A percentile compares a stretch with the other conserved stretches of the same genome.
phyloP scores from a whole-genome alignment of 2,113 vertebrate species.

The Alethe castanea region DNA sequence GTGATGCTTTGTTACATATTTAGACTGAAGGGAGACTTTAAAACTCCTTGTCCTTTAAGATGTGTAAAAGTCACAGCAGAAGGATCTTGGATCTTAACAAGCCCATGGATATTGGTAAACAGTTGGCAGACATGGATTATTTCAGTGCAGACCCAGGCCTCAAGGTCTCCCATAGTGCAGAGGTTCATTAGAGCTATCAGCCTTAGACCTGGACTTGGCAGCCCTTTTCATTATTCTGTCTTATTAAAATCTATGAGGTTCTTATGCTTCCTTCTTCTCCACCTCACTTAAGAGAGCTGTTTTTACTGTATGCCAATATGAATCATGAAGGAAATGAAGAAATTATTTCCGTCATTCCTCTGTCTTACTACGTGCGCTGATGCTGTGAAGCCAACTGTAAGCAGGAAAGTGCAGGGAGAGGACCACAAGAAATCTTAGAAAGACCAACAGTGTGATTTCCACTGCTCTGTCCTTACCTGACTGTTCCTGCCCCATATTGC shows the following conservation, averaged over 20 bases:
- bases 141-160: not conserved
- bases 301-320: not conserved
- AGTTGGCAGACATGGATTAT: not conserved
- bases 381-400: not conserved
- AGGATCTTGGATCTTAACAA: not conserved
- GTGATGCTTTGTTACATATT: not conserved
- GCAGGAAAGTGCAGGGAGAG: not conserved
- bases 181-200: not conserved
- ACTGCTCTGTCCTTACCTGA: not conserved
- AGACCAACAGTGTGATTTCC: not conserved
- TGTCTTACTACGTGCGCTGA: fast-evolving
- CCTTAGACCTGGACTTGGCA: not conserved
- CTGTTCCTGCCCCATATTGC: not conserved
- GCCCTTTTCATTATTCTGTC: not conserved
- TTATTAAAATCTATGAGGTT: not conserved
- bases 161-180: not conserved
- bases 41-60: not conserved
- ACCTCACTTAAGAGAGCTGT: not conserved
- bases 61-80: not conserved
- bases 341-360: not conserved
- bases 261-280: not conserved
- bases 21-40: not conserved
- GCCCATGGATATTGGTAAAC: not conserved
- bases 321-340: not conserved
- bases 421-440: not conserved